These are phyloP conservation scores for Parambassis ranga DNA, from an alignment of 2,797 vertebrate genomes.

Conservation along the genomic window DNA sequence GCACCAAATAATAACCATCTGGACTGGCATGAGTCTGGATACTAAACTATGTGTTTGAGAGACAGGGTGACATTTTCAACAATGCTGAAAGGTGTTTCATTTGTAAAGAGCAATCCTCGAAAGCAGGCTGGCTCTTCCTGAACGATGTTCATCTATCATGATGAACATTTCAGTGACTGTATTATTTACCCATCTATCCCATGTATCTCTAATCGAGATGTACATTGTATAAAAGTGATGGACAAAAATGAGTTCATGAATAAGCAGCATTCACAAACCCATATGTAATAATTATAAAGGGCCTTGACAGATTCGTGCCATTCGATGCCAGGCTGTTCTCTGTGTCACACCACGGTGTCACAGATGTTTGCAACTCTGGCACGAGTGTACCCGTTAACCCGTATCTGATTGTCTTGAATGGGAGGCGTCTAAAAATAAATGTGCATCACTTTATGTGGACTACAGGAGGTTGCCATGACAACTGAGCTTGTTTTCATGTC, in stretches of 20 bases:
- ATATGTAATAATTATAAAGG: not conserved
- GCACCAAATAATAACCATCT: slow-evolving; percentile 50
- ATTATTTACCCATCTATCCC: too few relatives aligned
- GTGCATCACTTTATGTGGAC: slow-evolving; percentile 66
- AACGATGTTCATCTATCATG: not conserved
- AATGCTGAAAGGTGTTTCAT: slow-evolving; percentile 17
- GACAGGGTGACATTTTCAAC: slow-evolving; percentile 27
- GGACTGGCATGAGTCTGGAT: slow-evolving; percentile 18
- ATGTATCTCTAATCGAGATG: too few relatives aligned
- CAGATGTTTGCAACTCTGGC: slow-evolving; percentile 39
- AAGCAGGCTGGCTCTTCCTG: not conserved
- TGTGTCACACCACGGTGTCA: slow-evolving; percentile 1
- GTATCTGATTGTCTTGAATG: slow-evolving; percentile 64
- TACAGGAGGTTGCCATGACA: slow-evolving; percentile 77
- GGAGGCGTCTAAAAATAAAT: slow-evolving; percentile 81
- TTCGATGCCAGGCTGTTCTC: not conserved
- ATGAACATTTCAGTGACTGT: too few relatives aligned
- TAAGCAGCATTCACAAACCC: not conserved
- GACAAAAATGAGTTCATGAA: too few relatives aligned
- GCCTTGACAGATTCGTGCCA: not conserved
- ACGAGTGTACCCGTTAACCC: slow-evolving; percentile 66
- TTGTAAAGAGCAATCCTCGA: slow-evolving; percentile 3
- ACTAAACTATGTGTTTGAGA: not conserved
- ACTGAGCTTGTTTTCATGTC: slow-evolving; percentile 80
- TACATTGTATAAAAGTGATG: too few relatives aligned